Base-by-base conservation (phyloP, 2,888 invertebrate genomes). In the Drosophila pseudotakahashii region DNA sequence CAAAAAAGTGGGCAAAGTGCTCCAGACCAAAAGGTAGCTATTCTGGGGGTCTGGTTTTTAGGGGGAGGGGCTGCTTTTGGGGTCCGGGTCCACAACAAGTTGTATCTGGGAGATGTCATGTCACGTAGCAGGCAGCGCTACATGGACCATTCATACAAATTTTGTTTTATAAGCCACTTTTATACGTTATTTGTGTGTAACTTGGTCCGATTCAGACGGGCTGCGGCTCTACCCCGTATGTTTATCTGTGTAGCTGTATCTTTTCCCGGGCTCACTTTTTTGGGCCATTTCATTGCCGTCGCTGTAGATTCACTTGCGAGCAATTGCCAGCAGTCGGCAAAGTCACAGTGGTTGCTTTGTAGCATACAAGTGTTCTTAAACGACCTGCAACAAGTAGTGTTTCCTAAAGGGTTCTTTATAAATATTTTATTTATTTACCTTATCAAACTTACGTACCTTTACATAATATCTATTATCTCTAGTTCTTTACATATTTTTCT, bases 121-220 rank as follows among this genome's bases (percentile, higher is more conserved):
- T 84, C 83, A 84, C 83, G 83, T 83, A 83, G 72, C 70, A 71
- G 72, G 50, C 75, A 69, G 16, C 71, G 79, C 85, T 81, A 79
- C 88, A 84, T 84, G 88, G 83, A 87, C 82, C 83, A 84, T 87
- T 84, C 88, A 81, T 87, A 84, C 79, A 83, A 84, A 84, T 87
- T 87, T 87, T 83, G 88, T 87, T 86, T 87, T 81, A 87, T 87
- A 81, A 79, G 85, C 82, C 74, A 79, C 85, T 81, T 87, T 85
- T 76, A 69, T 83, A 81, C 82, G 86, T 86, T 71, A 71, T 82
- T 86, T 86, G 87, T 86, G 76, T 78, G 87, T 76, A 86, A 82
- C 84, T 86, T 83, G 73, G 86, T 64, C 55, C 13, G 16, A 36
- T 11, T 30, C 34, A 37, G 23, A 3, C 36, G 23, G n/a, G 26